Evolutionary conservation across 2,888 invertebrate species (phyloP).

Genomic region (Operophtera brumata): DNA sequence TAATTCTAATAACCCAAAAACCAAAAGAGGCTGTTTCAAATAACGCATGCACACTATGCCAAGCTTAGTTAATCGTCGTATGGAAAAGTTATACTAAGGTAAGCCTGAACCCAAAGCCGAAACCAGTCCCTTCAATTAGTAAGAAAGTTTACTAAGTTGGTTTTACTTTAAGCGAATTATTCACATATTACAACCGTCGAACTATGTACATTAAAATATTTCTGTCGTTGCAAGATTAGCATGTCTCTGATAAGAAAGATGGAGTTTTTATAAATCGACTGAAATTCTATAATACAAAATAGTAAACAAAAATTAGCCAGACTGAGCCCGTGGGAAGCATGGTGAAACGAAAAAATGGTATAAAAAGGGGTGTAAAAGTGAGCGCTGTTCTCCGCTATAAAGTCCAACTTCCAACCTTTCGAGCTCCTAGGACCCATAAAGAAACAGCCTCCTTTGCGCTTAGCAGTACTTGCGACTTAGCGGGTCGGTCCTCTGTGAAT

Average conservation of each 20-base stretch:
- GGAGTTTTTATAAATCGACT: background rate
- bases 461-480: constrained; percentile 90
- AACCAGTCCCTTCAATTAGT: constrained; percentile 3
- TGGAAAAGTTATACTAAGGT: background rate
- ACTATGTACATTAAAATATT: constrained; percentile 7
- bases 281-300: constrained; percentile 12
- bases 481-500: constrained; percentile 83
- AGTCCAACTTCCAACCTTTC: constrained; percentile 92
- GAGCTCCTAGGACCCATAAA: constrained; percentile 95
- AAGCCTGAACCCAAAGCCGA: constrained; percentile 4
- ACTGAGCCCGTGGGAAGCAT: constrained; percentile 25
- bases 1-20: constrained; percentile 46
- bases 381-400: constrained; percentile 54
- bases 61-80: constrained; percentile 46
- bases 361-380: constrained; percentile 48
- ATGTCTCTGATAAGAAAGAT: background rate
- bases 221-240: background rate
- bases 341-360: constrained; percentile 17
- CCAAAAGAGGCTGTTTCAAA: constrained; percentile 81
- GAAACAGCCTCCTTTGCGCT: constrained; percentile 96
- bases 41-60: constrained; percentile 52
- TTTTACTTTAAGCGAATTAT: constrained; percentile 4
- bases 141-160: constrained; percentile 2
- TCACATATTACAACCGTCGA: constrained; percentile 8
- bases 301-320: constrained; percentile 16